A percentile compares a stretch with the other conserved stretches of the same genome.
These are phyloP conservation scores for Sylvilagus bachmani DNA, from an alignment of 2,113 vertebrate genomes.

Conservation along the genomic window DNA sequence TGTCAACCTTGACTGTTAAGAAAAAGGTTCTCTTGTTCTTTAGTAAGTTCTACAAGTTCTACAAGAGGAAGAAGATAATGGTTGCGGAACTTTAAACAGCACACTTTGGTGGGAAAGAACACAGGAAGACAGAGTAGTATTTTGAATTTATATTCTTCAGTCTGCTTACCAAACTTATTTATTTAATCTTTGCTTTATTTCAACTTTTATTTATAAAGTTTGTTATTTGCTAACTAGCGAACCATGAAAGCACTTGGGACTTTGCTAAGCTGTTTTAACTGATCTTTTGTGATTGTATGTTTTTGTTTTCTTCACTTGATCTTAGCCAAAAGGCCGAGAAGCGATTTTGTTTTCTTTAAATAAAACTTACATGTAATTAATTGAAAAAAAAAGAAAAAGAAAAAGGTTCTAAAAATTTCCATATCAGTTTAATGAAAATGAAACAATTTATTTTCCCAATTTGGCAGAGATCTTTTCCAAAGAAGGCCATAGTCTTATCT, in stretches of 20 bases:
- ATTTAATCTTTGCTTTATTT: conserved; percentile 17
- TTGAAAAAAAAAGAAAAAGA: too few relatives aligned
- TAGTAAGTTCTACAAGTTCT: too few relatives aligned
- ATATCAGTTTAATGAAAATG: not conserved
- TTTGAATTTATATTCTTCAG: conserved; percentile 80
- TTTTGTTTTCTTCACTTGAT: too few relatives aligned
- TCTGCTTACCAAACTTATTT: not conserved
- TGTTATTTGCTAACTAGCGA: not conserved
- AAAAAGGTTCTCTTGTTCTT: too few relatives aligned
- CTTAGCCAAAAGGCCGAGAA: too few relatives aligned
- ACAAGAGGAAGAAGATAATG: conserved; percentile 90
- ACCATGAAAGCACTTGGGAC: conserved; percentile 16
- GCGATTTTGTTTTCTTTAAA: conserved; percentile 58
- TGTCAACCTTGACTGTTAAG: not conserved
- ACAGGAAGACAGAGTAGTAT: conserved; percentile 89
- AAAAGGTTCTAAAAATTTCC: conserved; percentile 12
- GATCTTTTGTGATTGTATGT: conserved; percentile 18
- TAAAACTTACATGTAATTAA: conserved; percentile 29
- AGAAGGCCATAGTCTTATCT: not conserved
- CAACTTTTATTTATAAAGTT: not conserved
- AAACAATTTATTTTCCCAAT: conserved; percentile 27
- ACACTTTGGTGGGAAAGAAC: conserved; percentile 89
- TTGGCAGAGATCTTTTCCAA: not conserved
- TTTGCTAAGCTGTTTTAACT: conserved; percentile 20
- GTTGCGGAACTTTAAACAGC: conserved; percentile 89